Percentiles rank a stretch among this genome's conserved stretches.
These are phyloP conservation scores for Plectropomus leopardus DNA, from an alignment of 2,113 vertebrate species.

Conservation along the genomic window DNA sequence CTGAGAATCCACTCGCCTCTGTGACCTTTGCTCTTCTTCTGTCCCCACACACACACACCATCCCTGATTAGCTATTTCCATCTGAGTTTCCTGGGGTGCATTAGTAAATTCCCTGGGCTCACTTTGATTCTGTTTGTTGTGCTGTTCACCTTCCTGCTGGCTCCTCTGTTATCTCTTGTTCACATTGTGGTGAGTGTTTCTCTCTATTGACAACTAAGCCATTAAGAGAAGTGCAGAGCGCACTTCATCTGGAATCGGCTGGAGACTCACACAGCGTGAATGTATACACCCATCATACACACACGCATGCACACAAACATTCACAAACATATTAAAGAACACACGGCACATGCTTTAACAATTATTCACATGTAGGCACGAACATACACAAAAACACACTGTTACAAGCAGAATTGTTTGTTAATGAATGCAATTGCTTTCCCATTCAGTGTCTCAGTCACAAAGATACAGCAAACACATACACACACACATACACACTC, in stretches of 20 bases:
- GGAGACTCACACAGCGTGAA: constrained; percentile 17
- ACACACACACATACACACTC: constrained; percentile 2
- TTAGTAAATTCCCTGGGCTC: constrained; percentile 69
- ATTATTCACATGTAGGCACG: neutral
- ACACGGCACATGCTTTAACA: neutral
- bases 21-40: constrained; percentile 6
- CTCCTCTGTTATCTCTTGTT: constrained; percentile 55
- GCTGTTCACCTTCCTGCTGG: constrained; percentile 49
- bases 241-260: constrained; percentile 47
- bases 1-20: constrained; percentile 17
- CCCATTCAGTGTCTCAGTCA: neutral
- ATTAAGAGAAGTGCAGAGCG: constrained; percentile 63
- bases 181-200: constrained; percentile 48
- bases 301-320: constrained; percentile 2
- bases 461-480: constrained; percentile 1
- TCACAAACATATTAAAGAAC: neutral
- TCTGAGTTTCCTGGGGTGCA: constrained; percentile 41
- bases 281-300: neutral
- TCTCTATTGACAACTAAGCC: constrained; percentile 66
- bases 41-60: constrained; percentile 2
- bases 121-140: constrained; percentile 57
- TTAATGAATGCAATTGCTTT: neutral
- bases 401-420: neutral
- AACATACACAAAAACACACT: neutral
- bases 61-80: constrained; percentile 50